Evolutionary conservation across 2,888 invertebrate species (phyloP).

Genomic region (Eristalinus aeneus): DNA sequence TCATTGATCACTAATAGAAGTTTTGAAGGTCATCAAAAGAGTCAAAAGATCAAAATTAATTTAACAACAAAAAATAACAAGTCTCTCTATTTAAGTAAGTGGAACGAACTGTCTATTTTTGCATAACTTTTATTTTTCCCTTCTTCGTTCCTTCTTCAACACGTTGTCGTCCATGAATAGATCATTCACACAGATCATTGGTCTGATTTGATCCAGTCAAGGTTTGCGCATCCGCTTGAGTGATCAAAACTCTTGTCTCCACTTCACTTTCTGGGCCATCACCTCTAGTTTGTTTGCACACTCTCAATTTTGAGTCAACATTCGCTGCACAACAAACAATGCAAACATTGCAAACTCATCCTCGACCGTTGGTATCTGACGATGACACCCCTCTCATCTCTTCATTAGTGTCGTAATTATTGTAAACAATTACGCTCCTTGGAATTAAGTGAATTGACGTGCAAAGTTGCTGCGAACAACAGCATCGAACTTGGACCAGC

Average conservation of each 20-base stretch:
- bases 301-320: not conserved
- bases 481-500: slow-evolving; percentile 25
- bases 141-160: not conserved
- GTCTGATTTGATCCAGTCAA: not conserved
- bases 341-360: not conserved
- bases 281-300: not conserved
- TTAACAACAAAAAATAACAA: no score
- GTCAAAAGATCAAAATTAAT: no score
- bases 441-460: slow-evolving; percentile 29
- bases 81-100: no score
- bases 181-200: not conserved
- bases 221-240: not conserved
- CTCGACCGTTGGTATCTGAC: not conserved
- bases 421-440: slow-evolving; percentile 11
- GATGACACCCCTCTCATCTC: not conserved
- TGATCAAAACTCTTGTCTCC: not conserved
- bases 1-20: no score
- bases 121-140: no score
- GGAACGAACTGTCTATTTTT: no score
- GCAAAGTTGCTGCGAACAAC: slow-evolving; percentile 14
- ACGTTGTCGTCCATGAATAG: not conserved
- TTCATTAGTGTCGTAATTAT: slow-evolving; percentile 26
- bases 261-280: not conserved
- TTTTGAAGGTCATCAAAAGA: no score
- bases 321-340: not conserved